Evolutionary conservation across 2,113 vertebrate species (phyloP), one percentile per base, ranked within the genome.

Genomic region (Leiothrix lutea): DNA sequence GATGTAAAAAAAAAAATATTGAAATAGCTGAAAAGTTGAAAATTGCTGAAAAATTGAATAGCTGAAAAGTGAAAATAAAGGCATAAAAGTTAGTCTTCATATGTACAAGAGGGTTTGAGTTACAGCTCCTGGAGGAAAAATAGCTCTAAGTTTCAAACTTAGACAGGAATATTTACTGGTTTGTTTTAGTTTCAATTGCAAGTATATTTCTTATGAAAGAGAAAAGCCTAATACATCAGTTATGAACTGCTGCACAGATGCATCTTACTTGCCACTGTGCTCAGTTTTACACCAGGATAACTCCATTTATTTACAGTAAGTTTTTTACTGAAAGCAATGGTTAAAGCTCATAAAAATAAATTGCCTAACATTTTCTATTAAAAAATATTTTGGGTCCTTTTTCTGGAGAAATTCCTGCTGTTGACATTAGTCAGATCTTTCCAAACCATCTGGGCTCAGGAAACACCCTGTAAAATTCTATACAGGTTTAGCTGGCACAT

Each of bases 71-170:
- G 23, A 95, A 86, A 92, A 86, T 51, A 44, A 93, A 54, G 53
- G 28, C 28, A 51, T 8, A 74, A 20, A 73, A 70, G 16, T 66
- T 73, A 70, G 20, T n/a, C 22, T 66, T 88, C 45, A n/a, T 56
- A 22, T 18, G 21, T 25, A 50, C 23, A 90, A 62, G 6, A 50
- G 4, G 5, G 20, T 67, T 60, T 83, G 77, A 83, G 35, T 78
- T 94, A 62, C 40, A 81, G 78, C 66, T 96, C 82, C 61, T 70
- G 81, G 54, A 94, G 80, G 62, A 96, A 96, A 90, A 33, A 45
- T 20, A 86, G 58, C 33, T 96, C 14, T 61, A 85, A 64, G 16
- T n/a, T 21, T 80, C 51, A 74, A 15, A 64, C 21, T 72, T 71
- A 66, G 36, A 40, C 21, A 80, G 11, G 19, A 90, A 80, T 70